Evolutionary conservation across 2,888 invertebrate species (phyloP).

Genomic region (Drosophila leonis): DNA sequence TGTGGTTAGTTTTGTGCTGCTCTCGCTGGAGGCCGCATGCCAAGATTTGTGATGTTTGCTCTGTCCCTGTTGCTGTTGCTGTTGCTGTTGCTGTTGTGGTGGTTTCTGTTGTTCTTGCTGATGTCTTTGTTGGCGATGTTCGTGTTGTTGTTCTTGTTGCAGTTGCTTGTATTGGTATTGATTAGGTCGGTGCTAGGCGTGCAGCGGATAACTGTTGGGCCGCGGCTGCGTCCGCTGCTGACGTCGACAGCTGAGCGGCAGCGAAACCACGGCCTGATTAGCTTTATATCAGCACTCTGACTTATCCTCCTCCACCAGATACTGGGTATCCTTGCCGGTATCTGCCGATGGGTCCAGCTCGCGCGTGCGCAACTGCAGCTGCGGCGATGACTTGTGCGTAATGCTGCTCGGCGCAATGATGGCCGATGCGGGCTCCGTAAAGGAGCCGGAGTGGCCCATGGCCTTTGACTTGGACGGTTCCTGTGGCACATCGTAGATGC

Average conservation of each 20-base stretch:
- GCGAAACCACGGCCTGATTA: conserved; percentile 53
- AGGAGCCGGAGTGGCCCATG: conserved; percentile 83
- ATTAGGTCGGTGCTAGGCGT: conserved; percentile 68
- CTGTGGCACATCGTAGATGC: conserved; percentile 93
- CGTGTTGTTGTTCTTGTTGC: conserved; percentile 27
- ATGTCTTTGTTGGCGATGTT: conserved; percentile 33
- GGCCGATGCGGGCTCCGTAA: conserved; percentile 89
- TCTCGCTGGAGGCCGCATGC: conserved; percentile 46
- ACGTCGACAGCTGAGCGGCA: conserved; percentile 45
- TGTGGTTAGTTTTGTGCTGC: conserved; percentile 56
- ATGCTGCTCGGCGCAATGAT: conserved; percentile 93
- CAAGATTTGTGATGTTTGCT: conserved; percentile 72
- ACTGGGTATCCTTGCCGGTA: conserved; percentile 96
- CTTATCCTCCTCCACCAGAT: conserved; percentile 95
- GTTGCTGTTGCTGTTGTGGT: conserved; percentile 23
- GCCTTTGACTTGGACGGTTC: conserved; percentile 90
- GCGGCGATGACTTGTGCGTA: conserved; percentile 91
- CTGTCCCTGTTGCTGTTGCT: conserved; percentile 41
- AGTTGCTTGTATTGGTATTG: conserved; percentile 31
- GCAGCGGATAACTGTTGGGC: conserved; percentile 67
- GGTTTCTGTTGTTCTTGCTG: conserved; percentile 24
- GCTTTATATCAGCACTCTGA: conserved; percentile 86
- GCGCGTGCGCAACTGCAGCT: conserved; percentile 90
- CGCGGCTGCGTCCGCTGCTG: conserved; percentile 46
- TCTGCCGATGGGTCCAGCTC: conserved; percentile 94